Base-by-base conservation (phyloP, 1,140 invertebrate species). In the Pachypeltis micranthus region DNA sequence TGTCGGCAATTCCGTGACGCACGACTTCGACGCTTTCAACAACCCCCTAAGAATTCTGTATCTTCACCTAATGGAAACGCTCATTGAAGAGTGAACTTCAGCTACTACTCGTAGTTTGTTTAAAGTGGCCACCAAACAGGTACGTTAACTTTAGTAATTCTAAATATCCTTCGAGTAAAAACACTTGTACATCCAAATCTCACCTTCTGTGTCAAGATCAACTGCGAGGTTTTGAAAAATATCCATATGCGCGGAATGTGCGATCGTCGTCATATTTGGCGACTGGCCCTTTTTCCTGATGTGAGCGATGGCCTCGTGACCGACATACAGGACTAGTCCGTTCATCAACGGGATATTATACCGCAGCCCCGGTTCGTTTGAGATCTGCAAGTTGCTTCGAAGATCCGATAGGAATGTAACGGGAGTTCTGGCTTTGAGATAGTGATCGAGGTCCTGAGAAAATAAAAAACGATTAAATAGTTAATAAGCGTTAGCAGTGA, bases 201-300 rank as follows among this genome's bases (percentile, higher is more conserved):
- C 66, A 75, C 95, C 96, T 78, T 99, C 96, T 14, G 92, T 97
- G 74, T 99, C 96, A 29, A 99, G 81, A 76, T 96, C 93, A 1
- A 98, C 94, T 16, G 93, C 92, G 65, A 99, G 81, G 78, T 98
- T 98, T 76, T 99, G 95, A 80, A 99, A 99, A 64, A 99, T 98
- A 72, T 99, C 96, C 94, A 98, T 98, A 72, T 97, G 95, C 0
- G 95, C 87, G 23, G 93, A 95, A 71, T 98, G 94, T 3, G 90
- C 91, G 64, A 99, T 97, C 0, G 94, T 98, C 19, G 89, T 85
- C 84, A 96, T 96, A 70, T 88, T 96, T 0, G 96, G 94, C 2
- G 90, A 87, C 65, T 88, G 86, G 27, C 89, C 87, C 75, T 94
- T 93, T 64, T 81, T 83, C 51, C 90, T 83, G 62, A 95, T 94